phyloP scores from a whole-genome alignment of 2,888 invertebrate species.

The Phorcus lineatus region DNA sequence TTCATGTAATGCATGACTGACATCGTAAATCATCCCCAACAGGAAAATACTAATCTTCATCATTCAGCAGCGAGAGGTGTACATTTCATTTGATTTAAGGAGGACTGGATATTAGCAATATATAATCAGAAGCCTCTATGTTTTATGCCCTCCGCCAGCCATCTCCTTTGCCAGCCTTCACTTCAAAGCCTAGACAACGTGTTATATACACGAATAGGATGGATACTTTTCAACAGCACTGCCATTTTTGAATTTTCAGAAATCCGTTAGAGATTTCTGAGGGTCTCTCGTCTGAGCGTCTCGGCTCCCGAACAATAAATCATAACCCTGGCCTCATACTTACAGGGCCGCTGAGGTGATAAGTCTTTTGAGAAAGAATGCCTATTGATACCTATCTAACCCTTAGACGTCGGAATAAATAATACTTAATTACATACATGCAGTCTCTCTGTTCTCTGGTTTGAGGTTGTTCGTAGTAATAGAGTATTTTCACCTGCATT shows the following conservation, averaged over 20 bases:
- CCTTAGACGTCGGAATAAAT: slow-evolving; percentile 4
- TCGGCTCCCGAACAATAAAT: neutral
- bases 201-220: slow-evolving; percentile 5
- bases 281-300: neutral
- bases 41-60: neutral
- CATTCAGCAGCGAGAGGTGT: neutral
- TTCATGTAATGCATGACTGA: neutral
- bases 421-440: slow-evolving; percentile 4
- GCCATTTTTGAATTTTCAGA: slow-evolving; percentile 15
- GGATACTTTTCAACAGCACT: neutral
- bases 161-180: neutral
- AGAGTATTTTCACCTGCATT: too few relatives aligned
- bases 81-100: neutral
- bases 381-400: neutral
- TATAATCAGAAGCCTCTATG: neutral
- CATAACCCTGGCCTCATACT: neutral
- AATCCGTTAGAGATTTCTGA: neutral
- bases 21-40: neutral
- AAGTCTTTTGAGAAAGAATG: neutral
- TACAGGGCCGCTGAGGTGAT: neutral
- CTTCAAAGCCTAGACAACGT: neutral
- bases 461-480: too few relatives aligned
- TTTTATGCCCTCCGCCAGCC: neutral
- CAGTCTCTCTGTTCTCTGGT: neutral
- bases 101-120: neutral